A percentile compares a stretch with the other conserved stretches of the same genome.
Conservation (phyloP, 2,888 invertebrate genomes). For the Eurytoma californica region DNA sequence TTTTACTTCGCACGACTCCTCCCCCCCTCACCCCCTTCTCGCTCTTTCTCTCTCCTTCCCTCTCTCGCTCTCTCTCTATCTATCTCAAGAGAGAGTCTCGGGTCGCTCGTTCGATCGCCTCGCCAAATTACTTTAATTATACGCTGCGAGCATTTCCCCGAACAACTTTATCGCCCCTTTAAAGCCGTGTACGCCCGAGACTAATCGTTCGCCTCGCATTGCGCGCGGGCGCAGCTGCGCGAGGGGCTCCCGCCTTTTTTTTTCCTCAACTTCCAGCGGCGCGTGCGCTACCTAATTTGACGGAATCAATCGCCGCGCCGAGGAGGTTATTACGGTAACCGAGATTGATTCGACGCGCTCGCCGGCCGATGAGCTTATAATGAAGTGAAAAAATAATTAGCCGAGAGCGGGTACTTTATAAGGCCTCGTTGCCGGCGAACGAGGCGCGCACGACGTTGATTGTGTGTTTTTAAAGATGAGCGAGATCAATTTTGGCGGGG, state of each 20-base stretch:
- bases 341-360: conserved; percentile 18
- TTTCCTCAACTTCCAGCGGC: background rate
- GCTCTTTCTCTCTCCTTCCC: too few species aligned
- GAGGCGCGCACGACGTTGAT: too few species aligned
- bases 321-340: conserved; percentile 19
- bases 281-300: conserved; percentile 25
- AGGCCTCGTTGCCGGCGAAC: background rate
- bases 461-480: too few species aligned
- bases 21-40: background rate
- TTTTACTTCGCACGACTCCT: conserved; percentile 43
- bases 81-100: background rate
- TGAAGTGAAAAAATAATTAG: conserved; percentile 19
- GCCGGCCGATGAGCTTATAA: conserved; percentile 34
- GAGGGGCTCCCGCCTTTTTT: background rate
- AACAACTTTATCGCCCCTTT: conserved; percentile 48
- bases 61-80: too few species aligned
- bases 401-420: background rate
- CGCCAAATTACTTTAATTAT: conserved; percentile 54
- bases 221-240: background rate
- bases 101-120: background rate
- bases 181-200: conserved; percentile 6
- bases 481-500: too few species aligned
- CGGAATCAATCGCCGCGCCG: conserved; percentile 40
- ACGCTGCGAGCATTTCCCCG: conserved; percentile 41
- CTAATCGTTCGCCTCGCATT: conserved; percentile 4